These are phyloP conservation scores for Microcebus lehilahytsara DNA, from an alignment of 2,113 vertebrate genomes.

Conservation along the genomic window DNA sequence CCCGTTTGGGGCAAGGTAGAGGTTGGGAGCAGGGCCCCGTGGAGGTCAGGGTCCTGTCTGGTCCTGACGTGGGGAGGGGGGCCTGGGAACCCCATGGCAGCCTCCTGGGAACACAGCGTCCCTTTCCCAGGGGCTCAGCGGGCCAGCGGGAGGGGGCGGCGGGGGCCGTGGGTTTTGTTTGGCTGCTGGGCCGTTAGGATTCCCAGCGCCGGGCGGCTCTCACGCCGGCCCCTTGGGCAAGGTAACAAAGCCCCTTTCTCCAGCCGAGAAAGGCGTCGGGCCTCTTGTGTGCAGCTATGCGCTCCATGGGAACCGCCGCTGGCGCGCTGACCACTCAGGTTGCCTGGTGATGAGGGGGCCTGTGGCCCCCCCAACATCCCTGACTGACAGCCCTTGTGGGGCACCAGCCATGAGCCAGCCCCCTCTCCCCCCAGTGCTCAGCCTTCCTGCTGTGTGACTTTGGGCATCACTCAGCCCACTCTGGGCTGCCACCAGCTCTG, in stretches of 20 bases:
- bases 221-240: constrained; percentile 93
- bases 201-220: constrained; percentile 89
- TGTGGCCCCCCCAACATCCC: constrained; percentile 51
- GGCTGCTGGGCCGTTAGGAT: constrained; percentile 88
- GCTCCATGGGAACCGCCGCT: constrained; percentile 92
- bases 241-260: constrained; percentile 98
- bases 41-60: not conserved
- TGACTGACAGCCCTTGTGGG: constrained; percentile 81
- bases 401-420: constrained; percentile 35
- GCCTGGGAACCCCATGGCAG: constrained; percentile 47
- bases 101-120: constrained; percentile 80
- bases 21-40: not conserved
- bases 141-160: constrained; percentile 35
- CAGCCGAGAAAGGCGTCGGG: constrained; percentile 87
- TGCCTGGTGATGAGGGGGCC: constrained; percentile 88
- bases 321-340: constrained; percentile 89
- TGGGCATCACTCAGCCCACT: not conserved
- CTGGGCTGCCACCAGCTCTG: not conserved
- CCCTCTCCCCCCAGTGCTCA: no score
- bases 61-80: not conserved
- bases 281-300: constrained; percentile 89
- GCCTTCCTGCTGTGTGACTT: constrained; percentile 40
- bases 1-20: not conserved
- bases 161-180: constrained; percentile 76
- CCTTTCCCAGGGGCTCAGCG: constrained; percentile 74